Percentiles rank a stretch among this genome's conserved stretches.
phyloP scores from a whole-genome alignment of 2,888 invertebrate species.

The Xanthorhoe designata region DNA sequence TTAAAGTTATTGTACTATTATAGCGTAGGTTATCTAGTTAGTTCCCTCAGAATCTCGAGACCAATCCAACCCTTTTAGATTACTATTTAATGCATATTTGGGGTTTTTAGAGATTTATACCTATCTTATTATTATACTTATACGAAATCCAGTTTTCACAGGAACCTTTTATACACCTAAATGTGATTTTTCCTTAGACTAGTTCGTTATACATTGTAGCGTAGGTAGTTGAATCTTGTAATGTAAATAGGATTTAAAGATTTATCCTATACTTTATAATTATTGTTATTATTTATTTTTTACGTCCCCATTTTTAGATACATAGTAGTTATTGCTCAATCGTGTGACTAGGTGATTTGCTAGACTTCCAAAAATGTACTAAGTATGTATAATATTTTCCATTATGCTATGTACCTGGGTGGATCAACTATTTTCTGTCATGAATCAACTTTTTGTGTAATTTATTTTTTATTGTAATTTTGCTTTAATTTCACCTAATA shows the following conservation, averaged over 20 bases:
- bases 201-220: slow-evolving; percentile 64
- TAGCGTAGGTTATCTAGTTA: slow-evolving; percentile 65
- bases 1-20: slow-evolving; percentile 65
- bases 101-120: slow-evolving; percentile 80
- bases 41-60: slow-evolving; percentile 78
- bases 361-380: slow-evolving; percentile 47
- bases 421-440: too few relatives aligned
- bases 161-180: slow-evolving; percentile 78
- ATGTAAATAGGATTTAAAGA: slow-evolving; percentile 53
- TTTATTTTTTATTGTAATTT: too few relatives aligned
- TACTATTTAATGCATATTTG: slow-evolving; percentile 70
- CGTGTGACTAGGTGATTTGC: slow-evolving; percentile 60
- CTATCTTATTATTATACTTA: slow-evolving; percentile 67
- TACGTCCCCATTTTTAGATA: slow-evolving; percentile 57
- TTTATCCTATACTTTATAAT: slow-evolving; percentile 44
- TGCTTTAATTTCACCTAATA: too few relatives aligned
- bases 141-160: slow-evolving; percentile 74
- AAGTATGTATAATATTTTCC: slow-evolving; percentile 17
- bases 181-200: slow-evolving; percentile 76
- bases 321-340: slow-evolving; percentile 73
- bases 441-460: too few relatives aligned
- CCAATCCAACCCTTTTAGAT: slow-evolving; percentile 80
- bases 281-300: slow-evolving; percentile 50
- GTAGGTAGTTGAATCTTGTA: slow-evolving; percentile 62
- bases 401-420: too few relatives aligned